Conservation (phyloP, 2,797 vertebrate species). For the Sphaeramia orbicularis region DNA sequence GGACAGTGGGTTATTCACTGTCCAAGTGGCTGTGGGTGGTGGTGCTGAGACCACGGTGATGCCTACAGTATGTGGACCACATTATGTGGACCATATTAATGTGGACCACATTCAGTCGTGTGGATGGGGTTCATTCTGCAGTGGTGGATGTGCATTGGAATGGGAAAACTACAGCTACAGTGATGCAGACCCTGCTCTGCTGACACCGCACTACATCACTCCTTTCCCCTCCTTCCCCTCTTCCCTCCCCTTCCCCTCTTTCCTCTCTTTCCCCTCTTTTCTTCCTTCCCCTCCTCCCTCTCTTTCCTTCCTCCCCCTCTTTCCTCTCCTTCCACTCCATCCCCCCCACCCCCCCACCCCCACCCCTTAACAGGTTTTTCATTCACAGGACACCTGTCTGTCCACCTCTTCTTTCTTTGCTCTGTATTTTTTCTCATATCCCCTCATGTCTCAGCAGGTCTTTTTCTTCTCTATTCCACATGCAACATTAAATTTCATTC, state of each 20-base stretch:
- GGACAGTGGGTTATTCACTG: constrained; percentile 13
- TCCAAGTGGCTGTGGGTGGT: constrained; percentile 13
- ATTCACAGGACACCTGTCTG: neutral
- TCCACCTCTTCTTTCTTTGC: too few relatives aligned
- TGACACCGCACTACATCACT: constrained; percentile 29
- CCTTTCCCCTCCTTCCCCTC: too few relatives aligned
- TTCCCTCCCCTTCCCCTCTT: neutral
- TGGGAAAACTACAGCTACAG: constrained; percentile 64
- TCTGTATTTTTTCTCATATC: neutral
- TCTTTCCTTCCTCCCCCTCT: too few relatives aligned
- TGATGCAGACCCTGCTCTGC: constrained; percentile 56
- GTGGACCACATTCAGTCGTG: too few relatives aligned
- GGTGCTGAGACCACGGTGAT: neutral
- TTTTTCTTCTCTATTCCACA: neutral
- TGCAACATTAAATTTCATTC: neutral
- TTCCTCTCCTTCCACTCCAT: too few relatives aligned
- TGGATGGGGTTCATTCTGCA: constrained; percentile 43
- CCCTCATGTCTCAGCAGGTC: neutral
- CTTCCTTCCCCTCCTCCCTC: too few relatives aligned
- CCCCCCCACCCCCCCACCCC: too few relatives aligned
- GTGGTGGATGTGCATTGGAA: neutral
- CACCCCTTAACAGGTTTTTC: neutral
- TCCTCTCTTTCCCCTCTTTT: too few relatives aligned
- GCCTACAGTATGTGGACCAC: constrained; percentile 15
- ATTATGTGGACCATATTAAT: too few relatives aligned